These are phyloP conservation scores for Nasonia giraulti DNA, from an alignment of 1,140 invertebrate genomes.

Conservation along the genomic window DNA sequence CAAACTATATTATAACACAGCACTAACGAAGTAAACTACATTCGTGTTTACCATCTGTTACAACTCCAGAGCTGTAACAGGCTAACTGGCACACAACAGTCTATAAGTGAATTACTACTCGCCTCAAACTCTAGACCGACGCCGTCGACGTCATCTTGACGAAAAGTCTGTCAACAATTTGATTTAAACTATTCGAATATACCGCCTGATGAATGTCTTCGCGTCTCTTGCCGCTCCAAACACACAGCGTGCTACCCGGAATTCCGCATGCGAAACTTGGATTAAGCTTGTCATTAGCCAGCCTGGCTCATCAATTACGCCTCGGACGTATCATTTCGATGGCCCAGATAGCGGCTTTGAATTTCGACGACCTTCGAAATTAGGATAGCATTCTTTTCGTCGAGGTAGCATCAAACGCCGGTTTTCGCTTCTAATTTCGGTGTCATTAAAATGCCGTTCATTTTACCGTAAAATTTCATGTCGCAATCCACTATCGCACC, in stretches of 20 bases:
- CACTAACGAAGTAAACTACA: background rate
- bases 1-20: no score
- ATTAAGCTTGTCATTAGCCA: background rate
- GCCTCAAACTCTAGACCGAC: background rate
- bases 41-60: background rate
- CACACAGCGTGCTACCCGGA: background rate
- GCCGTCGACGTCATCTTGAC: background rate
- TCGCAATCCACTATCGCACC: background rate
- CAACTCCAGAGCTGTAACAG: background rate
- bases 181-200: background rate
- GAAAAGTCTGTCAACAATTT: constrained; percentile 9
- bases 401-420: background rate
- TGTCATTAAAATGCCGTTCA: background rate
- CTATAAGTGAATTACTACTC: background rate
- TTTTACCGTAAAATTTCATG: background rate
- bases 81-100: background rate
- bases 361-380: background rate
- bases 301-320: constrained; percentile 6
- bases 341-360: background rate
- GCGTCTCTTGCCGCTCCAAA: background rate
- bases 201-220: background rate
- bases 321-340: background rate
- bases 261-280: background rate
- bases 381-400: background rate
- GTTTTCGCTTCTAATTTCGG: background rate